Evolutionary conservation across 1,140 invertebrate species (phyloP).

Genomic region (Drosophila pallidifrons): DNA sequence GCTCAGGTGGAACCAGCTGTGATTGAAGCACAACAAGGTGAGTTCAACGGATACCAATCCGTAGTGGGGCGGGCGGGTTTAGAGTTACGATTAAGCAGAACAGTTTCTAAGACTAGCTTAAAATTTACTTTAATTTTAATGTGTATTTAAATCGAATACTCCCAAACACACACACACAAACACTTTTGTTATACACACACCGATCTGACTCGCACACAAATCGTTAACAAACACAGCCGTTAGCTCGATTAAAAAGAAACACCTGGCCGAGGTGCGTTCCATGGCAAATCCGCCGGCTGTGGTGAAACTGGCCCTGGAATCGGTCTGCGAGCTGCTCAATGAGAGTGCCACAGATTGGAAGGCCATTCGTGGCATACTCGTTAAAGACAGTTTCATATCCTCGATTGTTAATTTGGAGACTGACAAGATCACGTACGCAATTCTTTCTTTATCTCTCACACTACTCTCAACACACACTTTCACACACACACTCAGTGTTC

Average conservation of each 20-base stretch:
- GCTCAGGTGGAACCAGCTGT: constrained; percentile 99
- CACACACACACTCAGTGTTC: constrained; percentile 11
- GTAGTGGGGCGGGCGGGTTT: constrained; percentile 4
- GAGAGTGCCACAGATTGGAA: constrained; percentile 97
- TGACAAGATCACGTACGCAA: constrained; percentile 95
- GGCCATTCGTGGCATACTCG: constrained; percentile 95
- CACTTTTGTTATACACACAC: constrained; percentile 15
- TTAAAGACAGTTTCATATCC: constrained; percentile 99
- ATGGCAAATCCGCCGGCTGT: constrained; percentile 97
- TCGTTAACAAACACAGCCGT: constrained; percentile 89
- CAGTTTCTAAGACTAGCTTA: constrained; percentile 45
- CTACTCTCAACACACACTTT: constrained; percentile 58
- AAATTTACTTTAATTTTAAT: constrained; percentile 36
- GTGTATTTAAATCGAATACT: constrained; percentile 48
- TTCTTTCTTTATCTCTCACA: constrained; percentile 66
- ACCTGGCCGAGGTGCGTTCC: constrained; percentile 96
- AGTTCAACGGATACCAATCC: constrained; percentile 70
- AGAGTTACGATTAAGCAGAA: constrained; percentile 12
- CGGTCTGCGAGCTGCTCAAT: constrained; percentile 95
- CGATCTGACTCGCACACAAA: constrained; percentile 34
- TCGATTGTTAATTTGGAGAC: constrained; percentile 99
- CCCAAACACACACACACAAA: constrained; percentile 33
- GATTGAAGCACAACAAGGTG: constrained; percentile 98
- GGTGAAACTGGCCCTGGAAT: constrained; percentile 97
- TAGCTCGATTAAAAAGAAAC: constrained; percentile 98